Base-by-base conservation (phyloP, 2,888 invertebrate genomes). In the Aproaerema taeniolella region DNA sequence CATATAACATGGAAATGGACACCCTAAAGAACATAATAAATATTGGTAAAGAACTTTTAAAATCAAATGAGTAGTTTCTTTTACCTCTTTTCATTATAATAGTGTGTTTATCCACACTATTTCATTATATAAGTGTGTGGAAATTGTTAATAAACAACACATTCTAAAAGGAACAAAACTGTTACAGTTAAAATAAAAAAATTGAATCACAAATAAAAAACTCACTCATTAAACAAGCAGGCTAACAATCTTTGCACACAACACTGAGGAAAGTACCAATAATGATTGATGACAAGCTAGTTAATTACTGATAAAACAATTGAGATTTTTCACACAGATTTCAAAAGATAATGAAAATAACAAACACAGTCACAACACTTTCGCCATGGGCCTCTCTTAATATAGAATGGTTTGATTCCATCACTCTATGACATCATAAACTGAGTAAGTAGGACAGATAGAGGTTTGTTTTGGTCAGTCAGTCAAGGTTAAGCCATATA, bases 391-490 rank as follows among this genome's bases (percentile, higher is more conserved):
- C 28, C 28, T 16, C 16, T 35, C 35, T 28, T 16, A 35, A 16
- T 35, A 28, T 35, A 35, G 35, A n/a, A 35, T 26, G 9, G 10
- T 37, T 31, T 39, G 39, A 26, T 34, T 14, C 16, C 28, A 36
- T 38, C 16, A 30, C 8, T 5, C 43, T 36, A 66, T 70, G 67
- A 71, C 67, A 62, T 71, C 71, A 43, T 43, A 33, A 62, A 58
- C 47, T 30, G 37, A 37, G 30, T 50, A 30, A 30, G 30, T 50
- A 46, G 46, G 61, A 56, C 41, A 57, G 55, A 59, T 40, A 45
- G 31, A 54, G 37, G 46, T 49, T 46, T 55, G 53, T 55, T 57
- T 48, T 47, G 29, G 28, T 31, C 41, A 46, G 28, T 32, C 42
- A 46, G 50, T 53, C 58, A 64, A 67, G 68, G 62, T 48, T 57